phyloP scores from a whole-genome alignment of 2,888 invertebrate species.

The Melikaiella ostensackeni region DNA sequence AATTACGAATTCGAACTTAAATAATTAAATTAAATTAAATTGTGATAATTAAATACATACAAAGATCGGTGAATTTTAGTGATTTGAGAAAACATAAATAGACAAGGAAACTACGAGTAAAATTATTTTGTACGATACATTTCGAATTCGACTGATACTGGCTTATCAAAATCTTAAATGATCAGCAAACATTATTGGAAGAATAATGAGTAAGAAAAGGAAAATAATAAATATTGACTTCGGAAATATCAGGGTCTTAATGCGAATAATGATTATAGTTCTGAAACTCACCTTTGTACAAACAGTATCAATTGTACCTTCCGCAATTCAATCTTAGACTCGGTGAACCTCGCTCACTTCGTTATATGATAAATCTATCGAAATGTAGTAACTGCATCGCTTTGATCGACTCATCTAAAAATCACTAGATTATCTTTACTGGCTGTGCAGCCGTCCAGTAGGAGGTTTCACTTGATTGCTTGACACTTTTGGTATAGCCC shows the following conservation, averaged over 20 bases:
- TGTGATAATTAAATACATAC: not conserved
- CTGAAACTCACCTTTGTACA: not conserved
- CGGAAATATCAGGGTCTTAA: not conserved
- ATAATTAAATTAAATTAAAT: not conserved
- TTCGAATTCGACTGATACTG: not conserved
- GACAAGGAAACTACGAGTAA: not conserved
- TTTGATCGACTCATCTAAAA: constrained; percentile 17
- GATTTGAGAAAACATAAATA: not conserved
- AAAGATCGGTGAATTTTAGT: not conserved
- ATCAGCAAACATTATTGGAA: not conserved
- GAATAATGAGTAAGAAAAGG: not conserved
- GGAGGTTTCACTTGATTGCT: constrained; percentile 75
- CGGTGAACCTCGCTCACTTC: not conserved
- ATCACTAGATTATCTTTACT: constrained; percentile 61
- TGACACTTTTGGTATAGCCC: constrained; percentile 86
- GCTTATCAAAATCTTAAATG: not conserved
- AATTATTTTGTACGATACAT: not conserved
- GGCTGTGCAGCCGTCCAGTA: constrained; percentile 78
- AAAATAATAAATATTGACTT: constrained; percentile 6
- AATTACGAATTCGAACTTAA: not conserved
- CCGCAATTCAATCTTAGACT: not conserved
- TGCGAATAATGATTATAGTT: not conserved
- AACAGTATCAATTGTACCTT: not conserved
- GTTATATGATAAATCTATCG: not conserved
- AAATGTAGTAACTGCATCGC: constrained; percentile 1